Evolutionary conservation across 35 echinoderm and acorn worm genomes (phyloP).

Genomic region (Strongylocentrotus purpuratus): DNA sequence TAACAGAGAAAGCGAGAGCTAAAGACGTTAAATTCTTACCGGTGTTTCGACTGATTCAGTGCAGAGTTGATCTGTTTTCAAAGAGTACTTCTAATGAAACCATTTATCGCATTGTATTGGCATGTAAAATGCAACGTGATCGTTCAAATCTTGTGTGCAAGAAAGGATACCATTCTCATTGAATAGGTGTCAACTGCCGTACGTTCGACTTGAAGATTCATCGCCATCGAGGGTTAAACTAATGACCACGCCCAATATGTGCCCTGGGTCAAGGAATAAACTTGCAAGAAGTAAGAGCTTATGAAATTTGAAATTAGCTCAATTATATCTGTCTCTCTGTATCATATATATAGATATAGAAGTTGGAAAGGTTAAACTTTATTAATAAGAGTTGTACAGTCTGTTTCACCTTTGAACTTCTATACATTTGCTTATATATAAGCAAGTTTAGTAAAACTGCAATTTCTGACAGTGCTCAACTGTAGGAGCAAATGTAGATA

Average conservation of each 20-base stretch:
- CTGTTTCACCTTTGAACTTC: too few relatives aligned
- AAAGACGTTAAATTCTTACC: background rate
- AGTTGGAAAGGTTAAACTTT: too few relatives aligned
- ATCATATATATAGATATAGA: too few relatives aligned
- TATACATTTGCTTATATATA: too few relatives aligned
- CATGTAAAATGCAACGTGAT: too few relatives aligned
- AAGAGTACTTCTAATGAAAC: background rate
- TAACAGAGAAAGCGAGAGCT: background rate
- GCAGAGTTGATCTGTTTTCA: background rate
- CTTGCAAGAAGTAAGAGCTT: background rate
- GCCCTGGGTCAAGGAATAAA: background rate
- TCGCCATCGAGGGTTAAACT: background rate
- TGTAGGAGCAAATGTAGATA: too few relatives aligned
- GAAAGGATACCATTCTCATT: conserved; percentile 9
- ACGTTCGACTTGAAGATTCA: background rate
- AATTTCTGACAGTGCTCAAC: too few relatives aligned
- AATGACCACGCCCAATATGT: background rate
- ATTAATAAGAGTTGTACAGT: too few relatives aligned
- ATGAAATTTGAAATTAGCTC: background rate
- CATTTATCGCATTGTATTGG: background rate
- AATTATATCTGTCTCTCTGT: too few relatives aligned
- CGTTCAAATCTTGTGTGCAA: background rate
- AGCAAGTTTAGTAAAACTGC: too few relatives aligned
- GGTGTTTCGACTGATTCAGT: background rate
- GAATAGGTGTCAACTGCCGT: background rate